Evolutionary conservation across 1,140 invertebrate genomes (phyloP).

Genomic region (Drosophila pseudoananassae): DNA sequence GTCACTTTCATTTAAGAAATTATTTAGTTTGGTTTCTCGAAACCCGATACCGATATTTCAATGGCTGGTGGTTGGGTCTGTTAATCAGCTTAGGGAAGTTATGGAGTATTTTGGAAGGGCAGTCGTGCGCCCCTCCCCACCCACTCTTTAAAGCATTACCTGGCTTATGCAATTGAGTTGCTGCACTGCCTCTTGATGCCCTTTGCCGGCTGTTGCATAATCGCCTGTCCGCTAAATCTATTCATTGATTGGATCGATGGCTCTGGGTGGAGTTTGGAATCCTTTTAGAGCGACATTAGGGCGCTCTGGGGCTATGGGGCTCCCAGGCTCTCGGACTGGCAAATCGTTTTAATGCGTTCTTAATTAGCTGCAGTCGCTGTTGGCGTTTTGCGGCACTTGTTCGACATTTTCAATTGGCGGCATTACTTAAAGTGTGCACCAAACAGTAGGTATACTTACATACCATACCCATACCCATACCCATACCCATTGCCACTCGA

Average conservation of each 20-base stretch:
- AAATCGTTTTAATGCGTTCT: conserved; percentile 74
- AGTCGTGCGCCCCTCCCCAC: no score
- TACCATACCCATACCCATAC: no score
- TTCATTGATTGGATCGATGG: conserved; percentile 31
- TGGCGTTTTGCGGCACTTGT: conserved; percentile 61
- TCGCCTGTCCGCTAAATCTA: conserved; percentile 32
- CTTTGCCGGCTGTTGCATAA: conserved; percentile 33
- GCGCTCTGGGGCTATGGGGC: no score
- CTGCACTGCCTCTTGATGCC: no score
- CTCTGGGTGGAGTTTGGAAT: conserved; percentile 16
- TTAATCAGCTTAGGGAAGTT: conserved; percentile 40
- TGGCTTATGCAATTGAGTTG: conserved; percentile 29
- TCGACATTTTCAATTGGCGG: conserved; percentile 78
- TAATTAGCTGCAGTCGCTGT: conserved; percentile 61
- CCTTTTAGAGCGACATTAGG: conserved; percentile 29
- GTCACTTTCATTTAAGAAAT: background rate
- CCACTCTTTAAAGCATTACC: conserved; percentile 2
- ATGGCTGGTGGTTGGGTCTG: background rate
- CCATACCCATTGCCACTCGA: background rate
- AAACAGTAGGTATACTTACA: background rate
- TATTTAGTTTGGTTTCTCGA: conserved; percentile 5
- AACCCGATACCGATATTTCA: conserved; percentile 12
- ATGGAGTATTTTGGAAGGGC: conserved; percentile 1
- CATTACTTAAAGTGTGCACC: conserved; percentile 69
- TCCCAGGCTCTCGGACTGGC: background rate